Evolutionary conservation across 2,113 vertebrate species (phyloP).

Genomic region (Neolamprologus fasciatus): DNA sequence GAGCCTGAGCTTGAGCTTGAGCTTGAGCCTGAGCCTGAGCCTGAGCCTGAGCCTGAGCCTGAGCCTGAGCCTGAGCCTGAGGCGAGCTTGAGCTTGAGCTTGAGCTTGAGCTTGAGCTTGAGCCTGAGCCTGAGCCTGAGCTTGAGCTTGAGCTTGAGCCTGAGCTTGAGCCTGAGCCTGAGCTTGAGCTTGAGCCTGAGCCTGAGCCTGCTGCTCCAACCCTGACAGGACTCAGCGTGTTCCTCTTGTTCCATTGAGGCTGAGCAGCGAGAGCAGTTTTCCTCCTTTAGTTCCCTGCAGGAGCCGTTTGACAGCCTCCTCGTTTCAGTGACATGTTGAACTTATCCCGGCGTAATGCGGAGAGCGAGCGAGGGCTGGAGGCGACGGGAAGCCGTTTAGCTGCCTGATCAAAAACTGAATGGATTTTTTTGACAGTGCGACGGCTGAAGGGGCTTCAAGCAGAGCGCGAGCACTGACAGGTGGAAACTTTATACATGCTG

Average conservation of each 20-base stretch:
- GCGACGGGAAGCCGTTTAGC: neutral
- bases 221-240: neutral
- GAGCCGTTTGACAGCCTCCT: neutral
- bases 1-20: no score
- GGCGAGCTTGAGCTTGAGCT: no score
- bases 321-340: neutral
- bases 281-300: neutral
- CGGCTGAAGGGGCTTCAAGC: neutral
- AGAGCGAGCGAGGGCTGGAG: neutral
- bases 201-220: neutral
- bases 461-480: neutral
- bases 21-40: no score
- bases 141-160: no score
- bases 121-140: no score
- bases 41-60: no score
- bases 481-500: neutral
- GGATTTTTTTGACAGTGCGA: neutral
- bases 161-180: no score
- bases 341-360: neutral
- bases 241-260: neutral
- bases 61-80: no score
- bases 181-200: rapidly evolving
- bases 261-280: neutral
- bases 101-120: rapidly evolving
- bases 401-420: neutral